Evolutionary conservation across 2,888 invertebrate genomes (phyloP), one percentile per base, ranked within the genome.

Genomic region (Priocnemis perturbator): DNA sequence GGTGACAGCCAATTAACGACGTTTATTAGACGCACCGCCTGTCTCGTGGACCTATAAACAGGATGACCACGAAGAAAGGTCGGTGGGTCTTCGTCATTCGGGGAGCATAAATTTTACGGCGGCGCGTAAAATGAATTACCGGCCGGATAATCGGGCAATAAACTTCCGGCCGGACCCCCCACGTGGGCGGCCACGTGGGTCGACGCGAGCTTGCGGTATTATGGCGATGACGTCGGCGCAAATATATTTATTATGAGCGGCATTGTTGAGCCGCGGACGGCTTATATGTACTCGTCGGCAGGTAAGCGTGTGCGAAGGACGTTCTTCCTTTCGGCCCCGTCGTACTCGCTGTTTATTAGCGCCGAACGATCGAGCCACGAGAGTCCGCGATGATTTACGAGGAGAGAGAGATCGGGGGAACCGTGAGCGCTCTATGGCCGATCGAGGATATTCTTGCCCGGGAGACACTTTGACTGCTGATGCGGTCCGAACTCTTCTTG

Each of bases 171-270:
- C 62, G 64, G 48, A 69, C 72, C 67, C 77, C 77, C 77, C 70
- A 69, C 64, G 62, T 62, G 72, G 65, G 59, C 60, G 69, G 64
- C 19, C 71, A 52, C 68, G 44, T 55, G 45, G 61, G 60, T 50
- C 60, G 47, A 14, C 45, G 30, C 53, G 53, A 14, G 23, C 21
- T 69, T 77, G 76, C 57, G 63, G 67, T 56, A 69, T 60, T 66
- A 67, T 55, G 52, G 68, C 57, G 67, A 66, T 56, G 70, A 77
- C 66, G 67, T 69, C 58, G 60, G 67, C 48, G 67, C 60, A 72
- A 72, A 74, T 77, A 77, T 77, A 74, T 77, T 77, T 77, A 74
- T 77, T 74, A 64, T 30, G 66, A 56, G 50, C 53, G 52, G 52
- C 48, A 63, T 65, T 60, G 60, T 60, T 52, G 23, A 14, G 19